These are phyloP conservation scores for Schizaphis graminum DNA, from an alignment of 2,888 invertebrate genomes.

Conservation along the genomic window DNA sequence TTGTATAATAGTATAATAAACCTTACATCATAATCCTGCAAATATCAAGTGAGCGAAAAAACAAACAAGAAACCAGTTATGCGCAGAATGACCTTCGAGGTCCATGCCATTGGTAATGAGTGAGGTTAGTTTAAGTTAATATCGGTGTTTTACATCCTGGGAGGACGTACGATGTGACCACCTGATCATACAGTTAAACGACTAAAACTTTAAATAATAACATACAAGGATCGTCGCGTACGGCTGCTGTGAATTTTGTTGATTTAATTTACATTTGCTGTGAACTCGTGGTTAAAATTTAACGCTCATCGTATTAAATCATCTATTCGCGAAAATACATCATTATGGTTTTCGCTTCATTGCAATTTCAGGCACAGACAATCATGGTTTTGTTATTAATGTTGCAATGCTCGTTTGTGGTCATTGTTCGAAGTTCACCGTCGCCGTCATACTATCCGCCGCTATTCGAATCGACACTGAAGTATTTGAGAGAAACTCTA, in stretches of 20 bases:
- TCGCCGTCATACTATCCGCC: not conserved
- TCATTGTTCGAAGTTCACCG: not conserved
- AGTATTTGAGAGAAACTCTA: not conserved
- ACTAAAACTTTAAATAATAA: not conserved
- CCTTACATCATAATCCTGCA: not conserved
- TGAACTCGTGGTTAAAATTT: not conserved
- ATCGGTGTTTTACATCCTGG: not conserved
- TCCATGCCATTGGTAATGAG: not conserved
- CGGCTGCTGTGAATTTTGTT: not conserved
- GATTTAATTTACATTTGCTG: not conserved
- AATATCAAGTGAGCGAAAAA: not conserved
- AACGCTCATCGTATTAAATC: not conserved
- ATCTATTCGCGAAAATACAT: not conserved
- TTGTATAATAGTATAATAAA: not conserved
- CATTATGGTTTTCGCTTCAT: not conserved
- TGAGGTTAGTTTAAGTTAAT: not conserved
- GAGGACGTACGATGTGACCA: not conserved
- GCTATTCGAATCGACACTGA: not conserved
- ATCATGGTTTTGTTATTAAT: not conserved
- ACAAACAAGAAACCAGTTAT: not conserved
- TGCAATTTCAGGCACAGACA: not conserved
- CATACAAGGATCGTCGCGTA: not conserved
- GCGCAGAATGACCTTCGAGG: not conserved
- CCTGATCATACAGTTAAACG: not conserved
- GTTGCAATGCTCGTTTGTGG: not conserved